Evolutionary conservation across 1,140 invertebrate species (phyloP).

Genomic region (Oncopeltus fasciatus): DNA sequence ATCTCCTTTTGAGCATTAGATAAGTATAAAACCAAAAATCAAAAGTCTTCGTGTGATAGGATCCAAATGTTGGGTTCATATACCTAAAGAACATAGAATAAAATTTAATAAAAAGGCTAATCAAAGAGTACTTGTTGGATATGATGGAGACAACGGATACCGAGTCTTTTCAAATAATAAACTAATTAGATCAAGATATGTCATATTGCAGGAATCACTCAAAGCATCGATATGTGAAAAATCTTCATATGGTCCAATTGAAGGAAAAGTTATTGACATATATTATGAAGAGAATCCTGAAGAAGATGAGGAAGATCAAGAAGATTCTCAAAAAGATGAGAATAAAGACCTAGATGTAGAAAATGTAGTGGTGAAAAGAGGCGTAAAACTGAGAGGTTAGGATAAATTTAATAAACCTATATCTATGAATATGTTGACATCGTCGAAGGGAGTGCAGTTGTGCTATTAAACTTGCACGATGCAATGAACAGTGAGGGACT

Average conservation of each 20-base stretch:
- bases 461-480: not conserved
- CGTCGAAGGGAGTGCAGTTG: not conserved
- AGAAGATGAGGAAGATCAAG: not conserved
- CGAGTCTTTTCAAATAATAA: not conserved
- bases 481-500: not conserved
- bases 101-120: not conserved
- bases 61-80: not conserved
- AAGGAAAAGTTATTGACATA: not conserved
- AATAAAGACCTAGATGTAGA: not conserved
- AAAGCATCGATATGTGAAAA: not conserved
- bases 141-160: not conserved
- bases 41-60: not conserved
- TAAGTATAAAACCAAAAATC: not conserved
- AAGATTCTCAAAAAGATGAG: not conserved
- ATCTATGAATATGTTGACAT: too few relatives aligned
- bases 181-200: not conserved
- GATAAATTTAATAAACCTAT: not conserved
- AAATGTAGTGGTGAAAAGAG: not conserved
- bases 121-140: too few relatives aligned
- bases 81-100: not conserved
- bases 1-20: not conserved
- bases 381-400: not conserved
- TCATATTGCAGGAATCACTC: not conserved
- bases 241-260: not conserved
- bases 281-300: not conserved